A percentile compares a stretch with the other conserved stretches of the same genome.
These are phyloP conservation scores for Cydia pomonella DNA, from an alignment of 1,140 invertebrate genomes.

Conservation along the genomic window DNA sequence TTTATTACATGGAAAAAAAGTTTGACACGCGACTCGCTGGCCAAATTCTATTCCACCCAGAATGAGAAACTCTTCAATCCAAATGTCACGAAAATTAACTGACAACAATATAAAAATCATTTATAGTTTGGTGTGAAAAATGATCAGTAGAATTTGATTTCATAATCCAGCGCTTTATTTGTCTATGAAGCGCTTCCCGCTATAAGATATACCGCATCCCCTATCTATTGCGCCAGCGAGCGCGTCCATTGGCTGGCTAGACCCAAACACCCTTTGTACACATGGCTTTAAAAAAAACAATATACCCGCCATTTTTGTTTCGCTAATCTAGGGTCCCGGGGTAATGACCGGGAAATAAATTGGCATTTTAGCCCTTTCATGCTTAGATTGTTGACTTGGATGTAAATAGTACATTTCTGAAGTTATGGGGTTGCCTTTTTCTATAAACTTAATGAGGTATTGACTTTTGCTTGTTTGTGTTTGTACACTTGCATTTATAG, in stretches of 20 bases:
- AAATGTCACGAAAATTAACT: too few relatives aligned
- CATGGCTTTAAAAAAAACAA: constrained; percentile 60
- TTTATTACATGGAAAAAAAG: too few relatives aligned
- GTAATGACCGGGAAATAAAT: constrained; percentile 53
- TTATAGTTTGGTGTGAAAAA: too few relatives aligned
- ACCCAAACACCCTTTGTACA: constrained; percentile 60
- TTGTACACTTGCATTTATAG: too few relatives aligned
- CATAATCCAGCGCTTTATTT: constrained; percentile 9
- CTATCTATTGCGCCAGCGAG: constrained; percentile 61
- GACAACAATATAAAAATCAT: too few relatives aligned
- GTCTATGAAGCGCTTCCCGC: constrained; percentile 40
- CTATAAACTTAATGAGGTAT: background rate
- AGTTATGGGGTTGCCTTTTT: background rate
- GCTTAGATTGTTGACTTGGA: constrained; percentile 8
- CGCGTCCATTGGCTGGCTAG: constrained; percentile 55
- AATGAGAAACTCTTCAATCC: too few relatives aligned
- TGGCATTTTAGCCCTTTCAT: constrained; percentile 35
- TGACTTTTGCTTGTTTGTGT: too few relatives aligned
- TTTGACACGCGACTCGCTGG: too few relatives aligned
- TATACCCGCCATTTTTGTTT: constrained; percentile 57
- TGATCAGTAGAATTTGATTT: background rate
- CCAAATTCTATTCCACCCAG: too few relatives aligned
- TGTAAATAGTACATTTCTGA: constrained; percentile 3
- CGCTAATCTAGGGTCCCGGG: constrained; percentile 59
- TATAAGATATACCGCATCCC: constrained; percentile 43